Evolutionary conservation across 2,797 vertebrate species (phyloP), one percentile per base, ranked within the genome.

Genomic region (Prunella strophiata): DNA sequence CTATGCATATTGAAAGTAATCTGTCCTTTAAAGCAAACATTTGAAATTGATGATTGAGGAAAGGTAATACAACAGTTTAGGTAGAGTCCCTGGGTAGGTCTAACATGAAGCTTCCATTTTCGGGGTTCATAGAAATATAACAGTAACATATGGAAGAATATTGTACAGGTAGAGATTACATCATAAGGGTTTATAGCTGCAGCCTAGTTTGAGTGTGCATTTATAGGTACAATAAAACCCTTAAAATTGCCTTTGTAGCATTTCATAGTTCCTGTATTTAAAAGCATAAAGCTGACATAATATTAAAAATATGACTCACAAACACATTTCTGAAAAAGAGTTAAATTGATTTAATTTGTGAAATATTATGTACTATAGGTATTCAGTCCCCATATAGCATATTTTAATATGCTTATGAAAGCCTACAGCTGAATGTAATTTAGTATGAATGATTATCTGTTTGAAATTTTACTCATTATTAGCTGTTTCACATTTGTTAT

Each of bases 401-500:
- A 48, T 77, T 88, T 85, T 74, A 85, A 67, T 77, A 77, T 27
- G 68, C 32, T 72, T 88, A 55, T 68, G 58, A 74, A 92, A 92
- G 63, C n/a, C 22, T 91, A 83, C 36, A 92, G 57, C 43, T 91
- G 67, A 91, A 95, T n/a, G 17, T 32, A 88, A 89, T 94, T 83
- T 80, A 30, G 7, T 52, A 75, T 70, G 66, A 95, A 45, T 36
- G 10, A 65, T 85, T 78, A 75, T 73, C 40, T 50, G 7, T 89
- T 95, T 83, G 58, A 75, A 96, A 87, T 19, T 74, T 87, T 36
- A 50, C 22, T 92, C 38, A 16, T 82, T 92, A 89, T 89, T 92
- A 91, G 26, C 21, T 3, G 1, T 5, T 94, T 89, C 80, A 71
- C 25, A 71, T 85, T 80, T 92, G 18, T 85, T 92, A 82, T 85